Evolutionary conservation across 2,888 invertebrate species (phyloP).

Genomic region (Tridacna crocea): DNA sequence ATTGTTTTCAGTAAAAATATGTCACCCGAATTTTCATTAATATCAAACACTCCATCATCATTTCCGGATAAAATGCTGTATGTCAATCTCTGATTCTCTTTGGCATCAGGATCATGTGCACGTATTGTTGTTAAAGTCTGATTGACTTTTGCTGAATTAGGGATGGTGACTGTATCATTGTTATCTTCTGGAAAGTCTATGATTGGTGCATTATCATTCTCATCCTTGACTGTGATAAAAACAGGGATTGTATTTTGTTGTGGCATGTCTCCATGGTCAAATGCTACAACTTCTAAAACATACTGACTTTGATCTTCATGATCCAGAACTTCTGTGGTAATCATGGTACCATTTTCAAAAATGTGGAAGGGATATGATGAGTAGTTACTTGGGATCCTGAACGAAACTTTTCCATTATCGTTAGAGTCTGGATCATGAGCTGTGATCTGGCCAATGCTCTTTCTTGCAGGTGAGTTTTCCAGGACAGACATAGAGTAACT

Average conservation of each 20-base stretch:
- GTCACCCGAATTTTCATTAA: slow-evolving; percentile 59
- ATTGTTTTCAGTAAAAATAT: slow-evolving; percentile 56
- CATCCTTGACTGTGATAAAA: slow-evolving; percentile 66
- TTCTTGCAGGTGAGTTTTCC: slow-evolving; percentile 62
- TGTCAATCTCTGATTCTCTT: slow-evolving; percentile 52
- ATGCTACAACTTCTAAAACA: slow-evolving; percentile 64
- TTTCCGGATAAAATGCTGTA: slow-evolving; percentile 58
- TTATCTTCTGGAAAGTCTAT: slow-evolving; percentile 72
- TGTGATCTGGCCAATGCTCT: slow-evolving; percentile 56
- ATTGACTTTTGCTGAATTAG: slow-evolving; percentile 57
- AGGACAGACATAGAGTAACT: slow-evolving; percentile 61
- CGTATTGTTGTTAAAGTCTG: slow-evolving; percentile 54
- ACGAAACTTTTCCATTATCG: slow-evolving; percentile 67
- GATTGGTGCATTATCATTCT: slow-evolving; percentile 74
- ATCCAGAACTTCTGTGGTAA: slow-evolving; percentile 65
- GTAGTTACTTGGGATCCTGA: slow-evolving; percentile 49
- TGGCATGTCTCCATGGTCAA: slow-evolving; percentile 68
- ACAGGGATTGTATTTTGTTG: slow-evolving; percentile 64
- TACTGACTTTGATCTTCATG: slow-evolving; percentile 67
- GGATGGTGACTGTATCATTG: slow-evolving; percentile 67
- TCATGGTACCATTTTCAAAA: slow-evolving; percentile 67
- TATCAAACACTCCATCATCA: slow-evolving; percentile 46
- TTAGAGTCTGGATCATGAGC: slow-evolving; percentile 92
- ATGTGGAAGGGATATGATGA: slow-evolving; percentile 65
- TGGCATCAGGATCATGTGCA: slow-evolving; percentile 63